These are phyloP conservation scores for Mus pahari DNA, from an alignment of 2,113 vertebrate species.

Conservation along the genomic window DNA sequence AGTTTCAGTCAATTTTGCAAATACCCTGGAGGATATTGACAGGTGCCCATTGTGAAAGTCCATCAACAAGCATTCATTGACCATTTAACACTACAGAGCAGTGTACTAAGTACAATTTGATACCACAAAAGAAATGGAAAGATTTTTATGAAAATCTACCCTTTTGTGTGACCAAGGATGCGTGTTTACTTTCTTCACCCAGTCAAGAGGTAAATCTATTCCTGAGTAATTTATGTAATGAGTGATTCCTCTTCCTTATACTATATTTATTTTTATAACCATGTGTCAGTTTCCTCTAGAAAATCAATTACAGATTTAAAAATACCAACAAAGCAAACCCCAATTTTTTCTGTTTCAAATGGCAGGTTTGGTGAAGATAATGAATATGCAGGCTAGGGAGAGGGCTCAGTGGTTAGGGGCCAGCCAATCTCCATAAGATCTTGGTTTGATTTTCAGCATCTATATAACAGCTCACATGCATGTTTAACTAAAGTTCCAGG, in stretches of 20 bases:
- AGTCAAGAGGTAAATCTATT: conserved; percentile 30
- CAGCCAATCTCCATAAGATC: neutral
- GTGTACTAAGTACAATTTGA: conserved; percentile 19
- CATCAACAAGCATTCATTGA: conserved; percentile 50
- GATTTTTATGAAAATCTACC: conserved; percentile 41
- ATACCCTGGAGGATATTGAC: conserved; percentile 50
- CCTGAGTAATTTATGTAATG: neutral
- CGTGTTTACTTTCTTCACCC: conserved; percentile 37
- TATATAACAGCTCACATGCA: neutral
- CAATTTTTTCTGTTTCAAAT: neutral
- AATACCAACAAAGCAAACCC: too few species aligned
- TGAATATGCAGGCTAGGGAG: neutral
- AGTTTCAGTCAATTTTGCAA: conserved; percentile 57
- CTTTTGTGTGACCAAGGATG: conserved; percentile 1
- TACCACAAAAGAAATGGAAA: conserved; percentile 39
- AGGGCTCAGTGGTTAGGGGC: neutral
- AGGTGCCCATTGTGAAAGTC: conserved; percentile 17
- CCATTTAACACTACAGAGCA: conserved; percentile 63
- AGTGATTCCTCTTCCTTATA: neutral
- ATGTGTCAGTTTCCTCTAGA: neutral
- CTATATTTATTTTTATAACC: neutral
- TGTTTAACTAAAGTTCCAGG: neutral
- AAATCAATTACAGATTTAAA: neutral
- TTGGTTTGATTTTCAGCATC: neutral
- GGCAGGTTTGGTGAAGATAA: neutral